Base-by-base conservation (phyloP, 2,888 invertebrate genomes). In the Candidula unifasciata region DNA sequence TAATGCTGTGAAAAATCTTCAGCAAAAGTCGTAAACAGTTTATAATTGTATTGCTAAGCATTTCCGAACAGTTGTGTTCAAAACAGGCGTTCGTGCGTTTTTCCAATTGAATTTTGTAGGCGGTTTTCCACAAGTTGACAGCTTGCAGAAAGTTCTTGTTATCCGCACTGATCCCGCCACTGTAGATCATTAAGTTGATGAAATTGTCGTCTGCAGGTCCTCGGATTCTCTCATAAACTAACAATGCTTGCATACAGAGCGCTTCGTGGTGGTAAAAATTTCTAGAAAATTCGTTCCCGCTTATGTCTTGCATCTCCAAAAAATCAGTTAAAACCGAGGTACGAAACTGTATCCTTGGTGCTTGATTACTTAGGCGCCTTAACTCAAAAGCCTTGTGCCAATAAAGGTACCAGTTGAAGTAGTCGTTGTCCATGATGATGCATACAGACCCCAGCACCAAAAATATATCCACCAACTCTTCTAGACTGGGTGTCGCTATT, bases 91-190 rank as follows among this genome's bases (percentile, higher is more conserved):
- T 27, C 0, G 60, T 6, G 57, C 54, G 71, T 57, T 81, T 81
- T 33, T 81, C 21, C 6, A 77, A 35, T 10, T 37, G 69, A 13
- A 85, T n/a, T 27, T 76, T 60, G 33, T 85, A 85, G 13, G 85
- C 73, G n/a, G 69, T 60, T 54, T 60, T 81, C 81, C 81, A 85
- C 16, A 85, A 64, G 18, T 69, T 33, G 27, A 69, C 27, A 24
- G 85, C 85, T n/a, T 44, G 13, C 30, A 2, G 57, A 3, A 77
- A 78, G 66, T 85, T 77, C 16, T 54, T 37, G 13, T 69, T 30
- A 64, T 85, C 85, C 0, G 85, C 85, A 69, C 66, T 54, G 2
- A 76, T 57, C 27, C 81, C 81, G n/a, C 85, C 85, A 54, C 81
- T 66, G 71, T 85, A 81, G 57, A 85, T 71, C 33, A 85, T 27